Evolutionary conservation across 1,140 invertebrate genomes (phyloP).

Genomic region (Zaprionus ornatus): DNA sequence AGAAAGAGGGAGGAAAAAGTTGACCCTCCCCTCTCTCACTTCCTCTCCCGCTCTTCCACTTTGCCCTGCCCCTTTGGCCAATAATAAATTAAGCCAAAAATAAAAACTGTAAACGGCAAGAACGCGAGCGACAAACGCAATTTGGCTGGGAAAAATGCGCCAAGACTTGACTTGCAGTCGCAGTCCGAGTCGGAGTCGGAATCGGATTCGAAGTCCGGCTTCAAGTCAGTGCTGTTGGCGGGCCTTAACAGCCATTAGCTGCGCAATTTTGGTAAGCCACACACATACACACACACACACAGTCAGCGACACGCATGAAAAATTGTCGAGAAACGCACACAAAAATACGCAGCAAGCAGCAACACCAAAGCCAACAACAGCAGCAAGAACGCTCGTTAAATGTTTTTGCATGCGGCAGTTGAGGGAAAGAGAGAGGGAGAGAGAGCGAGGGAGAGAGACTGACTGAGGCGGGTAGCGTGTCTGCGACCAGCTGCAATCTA

Average conservation of each 20-base stretch:
- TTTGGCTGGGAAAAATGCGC: slow-evolving; percentile 34
- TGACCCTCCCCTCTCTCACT: not conserved
- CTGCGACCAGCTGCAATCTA: slow-evolving; percentile 74
- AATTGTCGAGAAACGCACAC: slow-evolving; percentile 66
- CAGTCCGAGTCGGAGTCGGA: slow-evolving; percentile 7
- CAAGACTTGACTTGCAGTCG: slow-evolving; percentile 21
- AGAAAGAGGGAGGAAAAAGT: not conserved
- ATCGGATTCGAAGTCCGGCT: not conserved
- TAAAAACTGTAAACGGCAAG: slow-evolving; percentile 71
- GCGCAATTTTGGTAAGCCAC: slow-evolving; percentile 58
- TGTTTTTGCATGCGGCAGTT: slow-evolving; percentile 39
- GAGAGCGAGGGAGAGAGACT: not conserved
- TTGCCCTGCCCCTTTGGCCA: slow-evolving; percentile 17
- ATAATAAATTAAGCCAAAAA: slow-evolving; percentile 77
- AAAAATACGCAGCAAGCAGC: slow-evolving; percentile 37
- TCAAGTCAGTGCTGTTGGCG: slow-evolving; percentile 1
- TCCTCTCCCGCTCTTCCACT: too few relatives aligned
- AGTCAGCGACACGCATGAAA: slow-evolving; percentile 55
- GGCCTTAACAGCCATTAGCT: slow-evolving; percentile 77
- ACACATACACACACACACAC: slow-evolving; percentile 11
- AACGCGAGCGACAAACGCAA: slow-evolving; percentile 32
- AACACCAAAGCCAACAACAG: slow-evolving; percentile 6
- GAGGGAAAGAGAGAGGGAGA: not conserved
- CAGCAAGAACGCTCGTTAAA: slow-evolving; percentile 32
- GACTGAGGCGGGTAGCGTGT: not conserved